Base-by-base conservation (phyloP, 2,888 invertebrate genomes). In the Drosophila glabriapex region DNA sequence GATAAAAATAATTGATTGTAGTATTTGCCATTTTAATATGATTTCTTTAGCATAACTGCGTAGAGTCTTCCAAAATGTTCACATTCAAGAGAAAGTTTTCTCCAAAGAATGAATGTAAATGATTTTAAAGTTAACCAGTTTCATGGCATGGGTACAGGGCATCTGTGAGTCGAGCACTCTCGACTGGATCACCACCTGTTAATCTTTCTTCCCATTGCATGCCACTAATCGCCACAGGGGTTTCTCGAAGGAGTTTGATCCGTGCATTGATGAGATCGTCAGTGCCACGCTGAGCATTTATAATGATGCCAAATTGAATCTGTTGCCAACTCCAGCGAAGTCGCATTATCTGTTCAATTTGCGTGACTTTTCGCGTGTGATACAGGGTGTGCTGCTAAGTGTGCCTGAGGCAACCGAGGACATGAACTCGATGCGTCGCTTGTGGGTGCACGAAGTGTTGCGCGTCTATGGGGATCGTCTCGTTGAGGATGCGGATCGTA, bases 301-400 rank as follows among this genome's bases (percentile, higher is more conserved):
- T 92, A 97, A 98, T 91, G 94, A 96, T 85, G 97, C 98, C 65
- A 95, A 97, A 61, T 88, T 94, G n/a, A 96, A 96, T 93, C 95
- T 99, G 68, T 93, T 99, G 56, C 99, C 99, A 0, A 99, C 98
- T 0, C 99, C 99, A 0, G 95, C 97, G 0, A 99, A 98, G 92
- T 98, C 97, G 1, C 99, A 99, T 93, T 99, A 99, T 92, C 95
- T 98, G 10, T 99, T 99, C 93, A 99, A 99, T 94, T 94, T 99
- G 81, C 95, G 98, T 82, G 99, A 99, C 93, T 98, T 99, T 93
- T 97, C 98, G 1, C 95, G 98, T 90, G 98, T 99, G 16, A 97
- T 99, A 88, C 94, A 97, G 96, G 99, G 99, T 12, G 97, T 99
- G 0, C 94, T 99, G 9, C 93, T 99, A 2, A 98, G 98, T 0